These are phyloP conservation scores for Emydocephalus ijimae DNA, from an alignment of 2,113 vertebrate species.

Conservation along the genomic window DNA sequence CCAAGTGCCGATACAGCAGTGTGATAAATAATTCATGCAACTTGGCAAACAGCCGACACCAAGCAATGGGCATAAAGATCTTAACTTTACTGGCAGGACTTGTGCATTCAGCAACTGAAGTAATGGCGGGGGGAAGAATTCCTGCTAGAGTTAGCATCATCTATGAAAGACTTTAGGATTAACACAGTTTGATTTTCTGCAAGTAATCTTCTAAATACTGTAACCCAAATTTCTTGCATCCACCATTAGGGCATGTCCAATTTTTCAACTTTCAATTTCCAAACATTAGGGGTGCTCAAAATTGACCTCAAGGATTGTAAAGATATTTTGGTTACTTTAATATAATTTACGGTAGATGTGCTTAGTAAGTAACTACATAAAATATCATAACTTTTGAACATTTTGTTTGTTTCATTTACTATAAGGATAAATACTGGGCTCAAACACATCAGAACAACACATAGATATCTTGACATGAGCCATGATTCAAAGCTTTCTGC, in stretches of 20 bases:
- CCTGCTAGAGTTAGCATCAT: background rate
- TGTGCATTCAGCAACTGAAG: background rate
- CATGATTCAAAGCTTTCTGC: background rate
- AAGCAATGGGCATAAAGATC: background rate
- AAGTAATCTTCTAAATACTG: background rate
- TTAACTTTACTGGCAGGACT: background rate
- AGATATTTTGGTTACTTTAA: no score
- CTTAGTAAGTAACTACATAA: no score
- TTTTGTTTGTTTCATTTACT: no score
- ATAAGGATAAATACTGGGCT: background rate
- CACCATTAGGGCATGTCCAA: background rate
- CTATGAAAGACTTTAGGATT: background rate
- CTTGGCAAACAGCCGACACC: slow-evolving; percentile 3
- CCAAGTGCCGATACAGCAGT: slow-evolving; percentile 8
- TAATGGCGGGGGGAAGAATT: background rate
- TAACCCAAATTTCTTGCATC: no score
- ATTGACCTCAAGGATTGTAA: no score
- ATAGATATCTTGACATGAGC: background rate
- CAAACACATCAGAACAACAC: background rate
- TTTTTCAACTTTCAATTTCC: no score
- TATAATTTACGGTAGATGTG: no score
- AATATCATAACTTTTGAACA: no score
- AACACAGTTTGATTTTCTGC: background rate
- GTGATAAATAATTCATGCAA: slow-evolving; percentile 18
- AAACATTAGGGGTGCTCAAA: no score